Evolutionary conservation across 2,797 vertebrate species (phyloP), one percentile per base, ranked within the genome.

Genomic region (Hyperoplus lanceolatus): DNA sequence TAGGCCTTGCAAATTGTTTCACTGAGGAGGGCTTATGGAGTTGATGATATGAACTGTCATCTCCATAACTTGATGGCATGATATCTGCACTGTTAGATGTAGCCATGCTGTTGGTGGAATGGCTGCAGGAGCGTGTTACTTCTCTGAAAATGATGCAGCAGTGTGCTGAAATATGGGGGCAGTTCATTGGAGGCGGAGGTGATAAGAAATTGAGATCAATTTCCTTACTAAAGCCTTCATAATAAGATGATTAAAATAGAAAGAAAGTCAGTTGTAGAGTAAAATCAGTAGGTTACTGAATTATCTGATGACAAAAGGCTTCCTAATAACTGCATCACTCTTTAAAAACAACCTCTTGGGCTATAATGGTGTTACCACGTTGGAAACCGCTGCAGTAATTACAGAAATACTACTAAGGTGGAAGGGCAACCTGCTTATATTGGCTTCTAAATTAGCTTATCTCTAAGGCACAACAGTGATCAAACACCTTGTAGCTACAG

Each of bases 41-140:
- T 75, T 91, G 89, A 92, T 90, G 85, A 93, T 89, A 88, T 88
- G 3, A 90, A 91, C 79, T 81, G 81, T 87, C 87, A 91, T 92
- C 85, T 90, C 88, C 88, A 87, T 88, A 91, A 90, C 88, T 85
- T 81, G 78, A 89, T 89, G 80, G 81, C 69, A 50, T 83, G 90
- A 92, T 92, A 89, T 83, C 65, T 82, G 69, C 65, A n/a, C 63
- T 70, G 84, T 63, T 29, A 77, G 82, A 79, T 82, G 57, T 68
- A 83, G 80, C 60, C 68, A 53, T 29, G 62, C 69, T 84, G 78
- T 77, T 78, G 65, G 58, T 66, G 21, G 58, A 70, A 77, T 38
- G 63, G 77, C 58, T 57, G 67, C 80, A 55, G 70, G 50, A 57
- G 71, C 55, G 49, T 73, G 3, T 82, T 43, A 73, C 63, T 61